Conservation (phyloP, 2,888 invertebrate genomes). For the Drosophila acutilabella region DNA sequence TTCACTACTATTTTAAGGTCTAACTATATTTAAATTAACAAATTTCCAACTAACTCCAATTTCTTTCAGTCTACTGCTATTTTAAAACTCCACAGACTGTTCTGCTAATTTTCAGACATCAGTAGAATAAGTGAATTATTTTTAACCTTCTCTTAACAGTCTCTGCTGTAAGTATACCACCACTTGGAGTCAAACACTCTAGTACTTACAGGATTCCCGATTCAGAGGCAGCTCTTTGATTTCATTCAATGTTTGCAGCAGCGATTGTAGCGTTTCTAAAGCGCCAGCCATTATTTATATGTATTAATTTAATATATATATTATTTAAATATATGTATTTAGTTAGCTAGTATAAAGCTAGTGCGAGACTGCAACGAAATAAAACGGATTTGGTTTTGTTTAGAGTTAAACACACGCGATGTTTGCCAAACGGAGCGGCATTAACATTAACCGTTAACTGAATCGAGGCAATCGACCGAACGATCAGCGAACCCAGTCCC, state of each 20-base stretch:
- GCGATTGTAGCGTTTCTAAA: constrained; percentile 75
- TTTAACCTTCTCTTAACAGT: not conserved
- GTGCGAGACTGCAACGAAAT: constrained; percentile 41
- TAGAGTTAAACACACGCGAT: constrained; percentile 57
- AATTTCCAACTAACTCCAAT: no score
- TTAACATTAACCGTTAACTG: constrained; percentile 75
- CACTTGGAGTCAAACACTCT: not conserved
- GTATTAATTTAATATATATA: constrained; percentile 38
- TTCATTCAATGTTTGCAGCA: constrained; percentile 76
- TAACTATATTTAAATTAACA: no score
- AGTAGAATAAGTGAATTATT: no score
- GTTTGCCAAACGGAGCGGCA: constrained; percentile 59
- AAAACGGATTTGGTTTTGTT: constrained; percentile 10
- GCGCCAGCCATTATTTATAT: constrained; percentile 77
- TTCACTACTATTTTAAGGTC: no score
- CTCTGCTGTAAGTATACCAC: not conserved
- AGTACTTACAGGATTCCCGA: constrained; percentile 82
- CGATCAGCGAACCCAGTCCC: constrained; percentile 52
- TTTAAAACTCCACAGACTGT: no score
- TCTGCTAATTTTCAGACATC: no score
- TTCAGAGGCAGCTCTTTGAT: constrained; percentile 79
- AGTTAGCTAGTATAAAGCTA: constrained; percentile 22
- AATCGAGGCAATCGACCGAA: constrained; percentile 57
- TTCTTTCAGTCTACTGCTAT: no score
- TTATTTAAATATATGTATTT: constrained; percentile 10